Conservation (phyloP, 1,140 invertebrate genomes). For the Hestina assimilis region DNA sequence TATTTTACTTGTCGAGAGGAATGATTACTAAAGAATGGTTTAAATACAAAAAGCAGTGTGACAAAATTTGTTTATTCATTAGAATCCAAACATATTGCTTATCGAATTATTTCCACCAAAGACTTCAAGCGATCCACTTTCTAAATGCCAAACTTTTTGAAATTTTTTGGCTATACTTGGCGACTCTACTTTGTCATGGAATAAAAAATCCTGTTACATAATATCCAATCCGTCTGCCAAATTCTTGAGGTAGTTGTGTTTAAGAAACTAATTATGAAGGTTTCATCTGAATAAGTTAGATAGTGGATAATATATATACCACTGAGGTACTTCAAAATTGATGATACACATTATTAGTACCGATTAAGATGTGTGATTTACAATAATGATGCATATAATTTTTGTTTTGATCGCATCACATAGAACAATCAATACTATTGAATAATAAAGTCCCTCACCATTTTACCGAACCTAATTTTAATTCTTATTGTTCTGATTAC, state of each 20-base stretch:
- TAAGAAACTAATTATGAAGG: constrained; percentile 23
- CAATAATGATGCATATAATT: no score
- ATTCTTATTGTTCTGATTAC: no score
- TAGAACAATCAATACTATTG: no score
- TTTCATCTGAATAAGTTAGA: constrained; percentile 27
- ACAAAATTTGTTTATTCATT: constrained; percentile 41
- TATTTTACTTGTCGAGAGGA: not conserved
- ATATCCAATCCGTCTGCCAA: constrained; percentile 48
- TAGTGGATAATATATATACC: no score
- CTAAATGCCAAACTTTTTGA: constrained; percentile 25
- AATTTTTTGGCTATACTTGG: constrained; percentile 19
- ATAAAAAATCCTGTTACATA: constrained; percentile 18
- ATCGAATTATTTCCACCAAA: constrained; percentile 27
- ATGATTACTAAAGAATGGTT: not conserved
- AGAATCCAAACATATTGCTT: constrained; percentile 38
- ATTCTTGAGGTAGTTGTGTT: constrained; percentile 63
- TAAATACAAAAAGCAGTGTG: constrained; percentile 23
- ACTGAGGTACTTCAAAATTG: no score
- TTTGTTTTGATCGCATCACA: no score
- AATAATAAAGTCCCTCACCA: no score
- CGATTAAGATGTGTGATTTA: no score
- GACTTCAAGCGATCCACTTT: constrained; percentile 20
- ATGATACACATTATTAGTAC: no score
- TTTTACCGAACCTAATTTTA: no score
- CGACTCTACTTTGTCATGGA: constrained; percentile 26